These are phyloP conservation scores for Lasioglossum albipes DNA, from an alignment of 1,140 invertebrate genomes.

Conservation along the genomic window DNA sequence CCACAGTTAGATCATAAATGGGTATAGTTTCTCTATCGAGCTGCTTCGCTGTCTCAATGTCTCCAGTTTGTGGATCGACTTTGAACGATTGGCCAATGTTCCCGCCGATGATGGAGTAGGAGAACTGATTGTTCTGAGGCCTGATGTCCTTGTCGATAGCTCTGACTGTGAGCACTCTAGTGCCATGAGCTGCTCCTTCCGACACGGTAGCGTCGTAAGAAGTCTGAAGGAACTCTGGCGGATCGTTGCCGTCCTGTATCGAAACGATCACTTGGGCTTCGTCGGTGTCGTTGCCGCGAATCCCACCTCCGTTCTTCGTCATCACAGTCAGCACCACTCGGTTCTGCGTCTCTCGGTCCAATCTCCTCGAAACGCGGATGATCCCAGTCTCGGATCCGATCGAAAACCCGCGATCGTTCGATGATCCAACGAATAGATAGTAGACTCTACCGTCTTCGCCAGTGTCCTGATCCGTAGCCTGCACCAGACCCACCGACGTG, in stretches of 20 bases:
- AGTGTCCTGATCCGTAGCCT: constrained; percentile 94
- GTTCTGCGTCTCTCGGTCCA: constrained; percentile 95
- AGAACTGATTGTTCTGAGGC: constrained; percentile 95
- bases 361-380: constrained; percentile 88
- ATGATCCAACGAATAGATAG: constrained; percentile 95
- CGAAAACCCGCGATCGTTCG: constrained; percentile 94
- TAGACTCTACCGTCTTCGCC: constrained; percentile 95
- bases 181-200: constrained; percentile 87
- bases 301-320: constrained; percentile 96
- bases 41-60: constrained; percentile 87
- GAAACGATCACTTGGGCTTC: constrained; percentile 95
- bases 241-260: constrained; percentile 97
- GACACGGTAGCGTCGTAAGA: constrained; percentile 88
- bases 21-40: constrained; percentile 91
- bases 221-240: constrained; percentile 91
- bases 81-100: constrained; percentile 92
- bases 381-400: constrained; percentile 92
- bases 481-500: constrained; percentile 90
- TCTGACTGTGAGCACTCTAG: constrained; percentile 88
- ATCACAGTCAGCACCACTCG: constrained; percentile 93
- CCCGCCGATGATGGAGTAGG: constrained; percentile 93
- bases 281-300: constrained; percentile 96
- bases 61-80: constrained; percentile 92
- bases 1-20: constrained; percentile 90
- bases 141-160: constrained; percentile 95